Evolutionary conservation across 1,140 invertebrate species (phyloP).

Genomic region (Drosophila nasuta): DNA sequence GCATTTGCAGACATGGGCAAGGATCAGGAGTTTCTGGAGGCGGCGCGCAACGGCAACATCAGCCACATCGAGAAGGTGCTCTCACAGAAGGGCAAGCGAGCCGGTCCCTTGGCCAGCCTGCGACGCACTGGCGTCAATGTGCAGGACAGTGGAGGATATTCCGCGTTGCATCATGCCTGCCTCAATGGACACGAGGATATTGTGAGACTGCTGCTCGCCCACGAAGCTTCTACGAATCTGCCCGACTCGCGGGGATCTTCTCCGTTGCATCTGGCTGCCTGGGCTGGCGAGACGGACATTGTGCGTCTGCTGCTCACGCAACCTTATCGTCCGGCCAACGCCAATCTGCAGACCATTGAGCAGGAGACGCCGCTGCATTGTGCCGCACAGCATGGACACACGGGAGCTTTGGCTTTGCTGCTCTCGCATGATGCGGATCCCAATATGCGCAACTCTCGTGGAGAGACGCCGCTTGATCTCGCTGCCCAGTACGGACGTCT

Average conservation of each 20-base stretch:
- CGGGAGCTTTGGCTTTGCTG: slow-evolving; percentile 93
- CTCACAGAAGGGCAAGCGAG: slow-evolving; percentile 94
- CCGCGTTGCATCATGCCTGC: slow-evolving; percentile 96
- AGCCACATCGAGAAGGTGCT: slow-evolving; percentile 96
- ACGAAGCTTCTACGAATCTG: slow-evolving; percentile 95
- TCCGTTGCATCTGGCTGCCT: slow-evolving; percentile 94
- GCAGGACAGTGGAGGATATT: slow-evolving; percentile 97
- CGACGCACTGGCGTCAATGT: slow-evolving; percentile 95
- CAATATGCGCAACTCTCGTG: slow-evolving; percentile 93
- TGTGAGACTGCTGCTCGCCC: slow-evolving; percentile 92
- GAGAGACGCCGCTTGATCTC: slow-evolving; percentile 96
- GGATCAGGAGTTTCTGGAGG: slow-evolving; percentile 97
- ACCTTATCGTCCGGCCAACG: slow-evolving; percentile 91
- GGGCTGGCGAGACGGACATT: slow-evolving; percentile 94
- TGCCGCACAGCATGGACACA: slow-evolving; percentile 97
- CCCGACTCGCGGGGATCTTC: slow-evolving; percentile 94
- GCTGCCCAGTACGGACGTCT: slow-evolving; percentile 95
- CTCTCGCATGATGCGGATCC: slow-evolving; percentile 95
- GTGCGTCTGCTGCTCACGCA: slow-evolving; percentile 91
- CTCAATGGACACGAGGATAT: slow-evolving; percentile 98
- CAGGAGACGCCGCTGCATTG: slow-evolving; percentile 97
- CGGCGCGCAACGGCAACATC: slow-evolving; percentile 95
- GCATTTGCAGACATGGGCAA: slow-evolving; percentile 90
- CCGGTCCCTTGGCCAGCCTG: slow-evolving; percentile 96
- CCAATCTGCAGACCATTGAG: slow-evolving; percentile 95